Base-by-base conservation (phyloP, 2,888 invertebrate genomes). In the Andrena minutula region DNA sequence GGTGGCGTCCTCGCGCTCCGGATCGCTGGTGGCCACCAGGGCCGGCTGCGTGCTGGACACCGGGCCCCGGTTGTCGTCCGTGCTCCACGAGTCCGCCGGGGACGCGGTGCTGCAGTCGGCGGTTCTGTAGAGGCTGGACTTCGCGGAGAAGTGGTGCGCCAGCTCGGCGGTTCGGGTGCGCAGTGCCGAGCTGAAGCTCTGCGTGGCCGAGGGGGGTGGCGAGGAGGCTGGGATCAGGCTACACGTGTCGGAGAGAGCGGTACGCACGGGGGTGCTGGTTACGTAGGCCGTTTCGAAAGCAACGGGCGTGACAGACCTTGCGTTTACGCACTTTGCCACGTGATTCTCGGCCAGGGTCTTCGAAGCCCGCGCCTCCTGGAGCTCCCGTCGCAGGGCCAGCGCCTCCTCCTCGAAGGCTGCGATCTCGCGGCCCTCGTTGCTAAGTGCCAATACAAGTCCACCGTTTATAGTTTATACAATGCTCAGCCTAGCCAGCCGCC, bases 331-430 rank as follows among this genome's bases (percentile, higher is more conserved):
- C 94, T 94, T 94, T 86, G 92, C 88, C 83, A 89, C 91, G 79
- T 92, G 93, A 78, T 87, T 88, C 84, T 93, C 93, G 73, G 89
- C 91, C 68, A 87, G 83, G 76, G 86, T 91, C 88, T 90, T 91
- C 78, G 92, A 91, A 60, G 93, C 92, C 68, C 92, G 87, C 47
- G 93, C 94, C 86, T 93, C 94, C 87, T 94, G 92, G 20, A 94
- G 91, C 86, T 93, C 93, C 20, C 94, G 92, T 53, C 93, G 90
- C 76, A 93, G 88, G 75, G 91, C 90, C 90, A 94, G 86, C 23
- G 90, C 92, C 86, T 94, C 94, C 87, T 93, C 93, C 89, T 94
- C 94, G 86, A 93, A 92, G 81, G 93, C 93, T 63, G 92, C 93
- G 83, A 94, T 93, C 90, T 93, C 93, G 68, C 91, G 93, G 75